These are phyloP conservation scores for Lepidochrysops patricia DNA, from an alignment of 2,888 invertebrate genomes.

Conservation along the genomic window DNA sequence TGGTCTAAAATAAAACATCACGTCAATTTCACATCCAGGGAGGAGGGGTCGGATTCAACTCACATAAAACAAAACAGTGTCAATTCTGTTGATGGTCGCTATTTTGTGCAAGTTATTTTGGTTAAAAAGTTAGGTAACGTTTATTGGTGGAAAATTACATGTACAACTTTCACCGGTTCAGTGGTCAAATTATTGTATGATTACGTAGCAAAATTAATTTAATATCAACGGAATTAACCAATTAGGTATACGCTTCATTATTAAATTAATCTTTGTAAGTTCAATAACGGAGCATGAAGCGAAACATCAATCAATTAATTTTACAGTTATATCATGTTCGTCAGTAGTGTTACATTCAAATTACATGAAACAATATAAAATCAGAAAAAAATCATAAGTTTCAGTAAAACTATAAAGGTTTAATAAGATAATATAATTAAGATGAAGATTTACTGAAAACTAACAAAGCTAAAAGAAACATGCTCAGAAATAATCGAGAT, in stretches of 20 bases:
- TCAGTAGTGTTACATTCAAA: background rate
- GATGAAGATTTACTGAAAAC: background rate
- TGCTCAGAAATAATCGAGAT: conserved; percentile 17
- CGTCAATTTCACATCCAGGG: conserved; percentile 55
- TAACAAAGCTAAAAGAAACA: conserved; percentile 9
- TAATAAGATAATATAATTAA: background rate
- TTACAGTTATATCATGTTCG: background rate
- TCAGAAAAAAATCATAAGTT: background rate
- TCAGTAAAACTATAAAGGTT: background rate
- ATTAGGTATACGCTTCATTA: background rate
- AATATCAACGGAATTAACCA: conserved; percentile 1
- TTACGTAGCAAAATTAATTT: background rate
- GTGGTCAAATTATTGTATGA: no score
- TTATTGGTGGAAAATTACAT: no score
- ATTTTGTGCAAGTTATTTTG: background rate
- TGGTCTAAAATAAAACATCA: conserved; percentile 73
- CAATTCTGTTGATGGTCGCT: background rate
- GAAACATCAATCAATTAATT: conserved; percentile 2
- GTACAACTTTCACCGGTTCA: no score
- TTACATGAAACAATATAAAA: background rate
- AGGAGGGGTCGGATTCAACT: conserved; percentile 32
- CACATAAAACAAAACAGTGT: conserved; percentile 19
- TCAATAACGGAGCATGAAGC: background rate
- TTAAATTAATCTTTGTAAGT: background rate
- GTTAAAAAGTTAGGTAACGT: no score